Conservation (phyloP, 2,888 invertebrate genomes). For the Dastarcus helophoroides region DNA sequence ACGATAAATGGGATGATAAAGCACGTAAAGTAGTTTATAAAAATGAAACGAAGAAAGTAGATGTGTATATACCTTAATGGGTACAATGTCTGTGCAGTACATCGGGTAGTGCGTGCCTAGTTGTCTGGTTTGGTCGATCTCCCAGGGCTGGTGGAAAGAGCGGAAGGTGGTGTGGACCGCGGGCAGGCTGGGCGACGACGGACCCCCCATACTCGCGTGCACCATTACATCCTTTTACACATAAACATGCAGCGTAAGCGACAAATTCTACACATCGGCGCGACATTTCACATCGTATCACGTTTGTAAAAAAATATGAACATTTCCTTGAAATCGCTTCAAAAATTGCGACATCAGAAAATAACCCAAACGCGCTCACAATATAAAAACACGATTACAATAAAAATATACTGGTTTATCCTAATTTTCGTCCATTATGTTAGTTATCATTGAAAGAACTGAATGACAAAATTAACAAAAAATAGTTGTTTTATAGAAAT, state of each 20-base stretch:
- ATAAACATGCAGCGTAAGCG: constrained; percentile 38
- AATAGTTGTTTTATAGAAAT: too few species aligned
- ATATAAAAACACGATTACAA: not conserved
- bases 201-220: constrained; percentile 35
- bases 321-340: too few species aligned
- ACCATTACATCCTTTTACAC: constrained; percentile 42
- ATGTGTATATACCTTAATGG: constrained; percentile 39
- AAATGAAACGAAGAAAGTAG: too few species aligned
- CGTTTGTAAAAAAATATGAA: too few species aligned
- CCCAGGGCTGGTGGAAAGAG: constrained; percentile 59
- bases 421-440: constrained; percentile 1
- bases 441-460: too few species aligned
- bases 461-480: too few species aligned
- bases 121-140: constrained; percentile 50
- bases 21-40: too few species aligned
- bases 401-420: not conserved
- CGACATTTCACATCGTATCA: too few species aligned
- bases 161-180: constrained; percentile 42
- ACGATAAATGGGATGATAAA: too few species aligned
- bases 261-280: too few species aligned
- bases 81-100: constrained; percentile 43
- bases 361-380: not conserved
- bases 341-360: too few species aligned
- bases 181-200: constrained; percentile 35
- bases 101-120: constrained; percentile 33